Percentiles rank a stretch among this genome's conserved stretches.
Evolutionary conservation across 2,888 invertebrate genomes (phyloP).

Genomic region (Philereme transversata): DNA sequence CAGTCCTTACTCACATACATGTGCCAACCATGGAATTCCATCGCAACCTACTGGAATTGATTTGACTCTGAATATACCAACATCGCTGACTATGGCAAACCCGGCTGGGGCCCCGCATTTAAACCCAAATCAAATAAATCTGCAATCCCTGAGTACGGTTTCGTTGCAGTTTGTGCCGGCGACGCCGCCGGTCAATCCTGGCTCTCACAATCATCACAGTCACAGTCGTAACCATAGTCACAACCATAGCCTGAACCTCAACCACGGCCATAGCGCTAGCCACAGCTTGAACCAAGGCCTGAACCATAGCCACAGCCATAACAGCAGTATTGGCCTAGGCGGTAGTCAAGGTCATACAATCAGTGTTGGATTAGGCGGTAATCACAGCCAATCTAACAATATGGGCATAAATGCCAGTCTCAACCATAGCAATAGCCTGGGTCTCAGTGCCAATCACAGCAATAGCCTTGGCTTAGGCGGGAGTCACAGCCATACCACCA

Average conservation of each 20-base stretch:
- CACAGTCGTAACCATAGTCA: conserved; percentile 32
- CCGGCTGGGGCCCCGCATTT: conserved; percentile 57
- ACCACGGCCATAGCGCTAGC: conserved; percentile 22
- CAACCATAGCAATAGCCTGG: conserved; percentile 7
- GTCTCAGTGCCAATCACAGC: conserved; percentile 11
- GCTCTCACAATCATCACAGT: conserved; percentile 26
- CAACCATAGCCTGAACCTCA: conserved; percentile 26
- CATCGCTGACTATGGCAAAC: conserved; percentile 66
- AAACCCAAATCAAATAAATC: conserved; percentile 61
- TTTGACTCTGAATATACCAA: conserved; percentile 66
- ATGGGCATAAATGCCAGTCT: conserved; percentile 9
- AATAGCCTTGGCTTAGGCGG: conserved; percentile 9
- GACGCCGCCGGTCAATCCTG: conserved; percentile 28
- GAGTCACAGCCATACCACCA: conserved; percentile 16
- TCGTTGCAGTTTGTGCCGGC: conserved; percentile 63
- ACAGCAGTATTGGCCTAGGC: conserved; percentile 1
- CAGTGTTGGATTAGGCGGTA: conserved; percentile 8
- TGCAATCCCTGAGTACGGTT: conserved; percentile 62
- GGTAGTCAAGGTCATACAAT: not conserved
- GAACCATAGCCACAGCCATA: conserved; percentile 17
- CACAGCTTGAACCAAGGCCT: conserved; percentile 16
- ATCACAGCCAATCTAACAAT: conserved; percentile 18
- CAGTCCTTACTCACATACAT: conserved; percentile 63
- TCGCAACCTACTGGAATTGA: conserved; percentile 62
- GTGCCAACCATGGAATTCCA: conserved; percentile 65